Evolutionary conservation across 2,888 invertebrate species (phyloP), one percentile per base, ranked within the genome.

Genomic region (Pammene aurita): DNA sequence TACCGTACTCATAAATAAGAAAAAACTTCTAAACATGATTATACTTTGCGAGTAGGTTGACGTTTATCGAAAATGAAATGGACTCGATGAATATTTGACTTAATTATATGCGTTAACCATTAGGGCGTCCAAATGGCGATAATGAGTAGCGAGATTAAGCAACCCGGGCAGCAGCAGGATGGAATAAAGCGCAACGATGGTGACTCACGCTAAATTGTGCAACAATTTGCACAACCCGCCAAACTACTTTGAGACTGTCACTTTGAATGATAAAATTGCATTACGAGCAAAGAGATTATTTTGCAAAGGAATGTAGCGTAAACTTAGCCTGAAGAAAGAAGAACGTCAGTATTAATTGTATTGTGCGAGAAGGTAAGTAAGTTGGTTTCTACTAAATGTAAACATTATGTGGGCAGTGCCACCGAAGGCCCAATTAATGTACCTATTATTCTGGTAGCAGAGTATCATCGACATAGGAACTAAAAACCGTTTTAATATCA

Each of bases 201-300:
- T 90, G 90, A 90, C 83, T 90, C 89, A 91, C 81, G 76, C 76
- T 74, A 72, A 68, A 77, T 91, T 90, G 86, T 86, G 90, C 85
- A 91, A 92, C 77, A 74, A 74, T 77, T 88, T 86, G 84, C 89
- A 88, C 86, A 89, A 89, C 84, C 82, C 77, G 75, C 76, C 80
- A 74, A 77, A 68, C 80, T 79, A 80, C 82, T 83, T 77, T 75
- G 72, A 71, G 78, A 77, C 84, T 79, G 81, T 78, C 80, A 78
- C 76, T 81, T 77, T 77, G 76, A 77, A 79, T 82, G 79, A 83
- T 76, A 78, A 69, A 46, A 68, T 57, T 58, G 57, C 42, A 68
- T 78, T 78, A 73, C 72, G 74, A 76, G 62, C 73, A 76, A 80
- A 77, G 69, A 75, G 73, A 72, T 72, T 63, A 66, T 66, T 68